These are phyloP conservation scores for Leucoraja ocellata DNA, from an alignment of 2,797 vertebrate genomes.

Conservation along the genomic window DNA sequence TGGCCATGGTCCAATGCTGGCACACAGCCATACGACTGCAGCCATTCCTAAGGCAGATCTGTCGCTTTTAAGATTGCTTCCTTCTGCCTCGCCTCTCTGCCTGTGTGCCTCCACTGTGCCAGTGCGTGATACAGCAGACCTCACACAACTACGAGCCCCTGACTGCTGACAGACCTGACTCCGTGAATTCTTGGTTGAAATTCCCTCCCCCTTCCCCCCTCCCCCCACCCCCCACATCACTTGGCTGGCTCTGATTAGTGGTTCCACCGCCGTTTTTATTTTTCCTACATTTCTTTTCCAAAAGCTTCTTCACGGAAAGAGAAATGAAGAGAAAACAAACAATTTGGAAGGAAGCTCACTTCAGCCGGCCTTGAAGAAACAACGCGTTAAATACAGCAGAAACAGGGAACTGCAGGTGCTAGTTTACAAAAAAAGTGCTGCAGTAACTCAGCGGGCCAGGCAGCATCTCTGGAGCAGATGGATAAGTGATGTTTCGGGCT, in stretches of 20 bases:
- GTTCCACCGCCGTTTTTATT: constrained; percentile 56
- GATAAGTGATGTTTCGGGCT: too few species aligned
- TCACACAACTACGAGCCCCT: constrained; percentile 52
- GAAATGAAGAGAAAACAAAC: constrained; percentile 50
- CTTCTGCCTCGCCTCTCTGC: background rate
- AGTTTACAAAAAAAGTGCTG: too few species aligned
- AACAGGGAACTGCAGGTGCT: too few species aligned
- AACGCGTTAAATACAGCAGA: constrained; percentile 44
- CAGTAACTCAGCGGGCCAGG: too few species aligned
- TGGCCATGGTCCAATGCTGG: constrained; percentile 10
- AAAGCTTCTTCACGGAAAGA: background rate
- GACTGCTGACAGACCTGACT: constrained; percentile 50
- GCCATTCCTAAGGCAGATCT: constrained; percentile 35
- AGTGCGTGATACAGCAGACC: constrained; percentile 59
- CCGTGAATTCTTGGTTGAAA: constrained; percentile 64
- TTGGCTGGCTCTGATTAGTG: constrained; percentile 77
- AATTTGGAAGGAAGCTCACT: constrained; percentile 54
- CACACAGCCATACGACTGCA: background rate
- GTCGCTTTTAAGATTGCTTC: constrained; percentile 34
- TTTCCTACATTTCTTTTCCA: constrained; percentile 49
- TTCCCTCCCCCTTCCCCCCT: constrained; percentile 67
- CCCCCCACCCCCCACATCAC: background rate
- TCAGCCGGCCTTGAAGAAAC: constrained; percentile 48
- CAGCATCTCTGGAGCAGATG: too few species aligned
- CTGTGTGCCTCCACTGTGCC: constrained; percentile 45